Conservation (phyloP, 2,888 invertebrate species). For the Chloroclystis v-ata region DNA sequence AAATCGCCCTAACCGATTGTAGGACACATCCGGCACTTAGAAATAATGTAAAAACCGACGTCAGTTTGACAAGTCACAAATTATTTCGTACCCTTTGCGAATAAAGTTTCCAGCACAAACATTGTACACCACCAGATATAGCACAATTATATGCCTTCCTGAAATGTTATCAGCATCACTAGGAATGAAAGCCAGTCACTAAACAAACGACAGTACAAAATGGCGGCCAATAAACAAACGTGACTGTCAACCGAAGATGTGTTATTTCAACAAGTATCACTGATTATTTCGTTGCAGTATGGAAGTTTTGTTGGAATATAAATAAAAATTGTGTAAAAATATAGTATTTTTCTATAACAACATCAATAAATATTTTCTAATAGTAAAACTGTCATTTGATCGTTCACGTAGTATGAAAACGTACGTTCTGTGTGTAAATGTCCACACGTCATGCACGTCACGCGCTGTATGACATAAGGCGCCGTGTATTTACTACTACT, state of each 20-base stretch:
- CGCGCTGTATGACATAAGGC: slow-evolving; percentile 18
- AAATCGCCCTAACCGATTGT: slow-evolving; percentile 75
- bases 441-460: slow-evolving; percentile 50
- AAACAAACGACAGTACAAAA: slow-evolving; percentile 79
- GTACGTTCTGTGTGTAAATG: too few relatives aligned
- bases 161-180: slow-evolving; percentile 64
- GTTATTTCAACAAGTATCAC: slow-evolving; percentile 32
- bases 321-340: slow-evolving; percentile 66
- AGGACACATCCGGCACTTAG: slow-evolving; percentile 77
- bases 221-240: slow-evolving; percentile 79
- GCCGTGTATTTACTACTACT: too few relatives aligned
- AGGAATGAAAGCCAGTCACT: slow-evolving; percentile 68
- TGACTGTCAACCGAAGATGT: slow-evolving; percentile 61
- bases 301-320: slow-evolving; percentile 47
- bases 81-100: slow-evolving; percentile 62
- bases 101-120: slow-evolving; percentile 70
- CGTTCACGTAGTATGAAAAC: slow-evolving; percentile 53
- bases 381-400: slow-evolving; percentile 69
- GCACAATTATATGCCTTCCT: slow-evolving; percentile 60
- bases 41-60: slow-evolving; percentile 58
- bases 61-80: slow-evolving; percentile 69
- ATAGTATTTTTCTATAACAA: slow-evolving; percentile 54
- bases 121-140: slow-evolving; percentile 67
- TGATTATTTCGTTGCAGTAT: slow-evolving; percentile 28
- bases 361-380: slow-evolving; percentile 62